These are phyloP conservation scores for Rhinichthys osculus DNA, from an alignment of 2,797 vertebrate species.

Conservation along the genomic window DNA sequence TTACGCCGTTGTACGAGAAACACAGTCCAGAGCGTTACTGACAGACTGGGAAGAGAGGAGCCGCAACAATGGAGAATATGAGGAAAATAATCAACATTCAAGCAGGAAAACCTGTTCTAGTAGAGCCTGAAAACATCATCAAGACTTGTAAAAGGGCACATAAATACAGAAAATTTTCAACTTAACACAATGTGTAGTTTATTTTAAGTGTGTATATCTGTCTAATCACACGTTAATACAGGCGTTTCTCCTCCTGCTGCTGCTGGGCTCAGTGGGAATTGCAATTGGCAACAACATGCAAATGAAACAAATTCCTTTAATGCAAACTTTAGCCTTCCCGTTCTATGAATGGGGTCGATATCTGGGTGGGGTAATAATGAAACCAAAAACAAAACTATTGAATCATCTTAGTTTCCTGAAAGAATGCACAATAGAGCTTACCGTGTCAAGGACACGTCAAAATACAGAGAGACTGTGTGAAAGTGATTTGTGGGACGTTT, in stretches of 20 bases:
- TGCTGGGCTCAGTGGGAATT: constrained; percentile 20
- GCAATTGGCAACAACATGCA: constrained; percentile 52
- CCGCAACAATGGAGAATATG: no score
- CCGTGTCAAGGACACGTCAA: constrained; percentile 63
- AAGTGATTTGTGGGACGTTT: constrained; percentile 52
- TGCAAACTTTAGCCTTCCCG: constrained; percentile 34
- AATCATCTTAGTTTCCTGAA: constrained; percentile 56
- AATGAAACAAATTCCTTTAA: constrained; percentile 44
- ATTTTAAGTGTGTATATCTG: not conserved
- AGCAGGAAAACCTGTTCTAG: no score
- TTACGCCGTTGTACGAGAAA: no score
- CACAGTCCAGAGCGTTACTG: no score
- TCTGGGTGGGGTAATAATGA: constrained; percentile 51
- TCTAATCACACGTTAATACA: not conserved
- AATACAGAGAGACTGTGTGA: constrained; percentile 52
- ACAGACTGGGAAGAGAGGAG: no score
- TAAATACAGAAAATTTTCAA: not conserved
- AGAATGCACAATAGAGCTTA: constrained; percentile 62
- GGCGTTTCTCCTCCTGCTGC: constrained; percentile 13
- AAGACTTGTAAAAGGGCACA: no score
- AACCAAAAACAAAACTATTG: constrained; percentile 65
- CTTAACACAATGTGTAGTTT: not conserved
- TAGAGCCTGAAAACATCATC: no score
- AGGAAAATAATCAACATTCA: no score
- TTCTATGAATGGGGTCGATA: constrained; percentile 38